Conservation (phyloP, 2,797 vertebrate genomes). For the Notolepis coatsorum region DNA sequence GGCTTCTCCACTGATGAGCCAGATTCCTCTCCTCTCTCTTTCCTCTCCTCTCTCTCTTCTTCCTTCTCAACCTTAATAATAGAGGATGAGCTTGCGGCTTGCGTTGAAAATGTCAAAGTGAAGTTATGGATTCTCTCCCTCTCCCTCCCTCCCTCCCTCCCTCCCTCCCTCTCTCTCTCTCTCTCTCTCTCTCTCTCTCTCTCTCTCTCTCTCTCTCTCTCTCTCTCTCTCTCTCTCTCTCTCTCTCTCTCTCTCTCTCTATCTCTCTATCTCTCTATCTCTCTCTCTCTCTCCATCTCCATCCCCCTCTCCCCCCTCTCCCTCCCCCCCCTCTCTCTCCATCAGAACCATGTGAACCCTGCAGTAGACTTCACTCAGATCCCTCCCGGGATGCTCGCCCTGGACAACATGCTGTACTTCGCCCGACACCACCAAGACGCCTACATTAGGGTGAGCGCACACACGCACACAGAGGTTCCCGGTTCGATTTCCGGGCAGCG, state of each 20-base stretch:
- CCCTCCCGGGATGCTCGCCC: slow-evolving; percentile 96
- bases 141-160: not conserved
- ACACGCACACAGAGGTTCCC: slow-evolving; percentile 17
- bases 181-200: not conserved
- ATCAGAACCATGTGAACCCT: slow-evolving; percentile 98
- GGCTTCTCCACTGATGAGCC: slow-evolving; percentile 41
- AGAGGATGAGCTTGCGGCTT: slow-evolving; percentile 14
- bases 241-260: not conserved
- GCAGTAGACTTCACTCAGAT: slow-evolving; percentile 99
- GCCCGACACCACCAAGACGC: slow-evolving; percentile 96
- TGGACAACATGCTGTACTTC: slow-evolving; percentile 98
- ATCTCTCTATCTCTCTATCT: not conserved
- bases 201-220: not conserved
- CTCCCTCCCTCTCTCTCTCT: not conserved
- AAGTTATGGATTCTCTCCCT: no score
- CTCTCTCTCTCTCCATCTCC: not conserved
- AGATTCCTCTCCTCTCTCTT: slow-evolving; percentile 34
- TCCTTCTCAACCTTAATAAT: slow-evolving; percentile 32
- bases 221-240: slow-evolving; percentile 3
- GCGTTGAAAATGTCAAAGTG: slow-evolving; percentile 20
- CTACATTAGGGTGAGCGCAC: slow-evolving; percentile 91
- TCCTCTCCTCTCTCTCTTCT: slow-evolving; percentile 28
- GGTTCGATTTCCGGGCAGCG: no score
- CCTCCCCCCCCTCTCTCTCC: slow-evolving; percentile 35
- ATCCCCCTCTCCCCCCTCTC: not conserved